These are phyloP conservation scores for Cheirogaleus medius DNA, from an alignment of 2,113 vertebrate genomes.

Conservation along the genomic window DNA sequence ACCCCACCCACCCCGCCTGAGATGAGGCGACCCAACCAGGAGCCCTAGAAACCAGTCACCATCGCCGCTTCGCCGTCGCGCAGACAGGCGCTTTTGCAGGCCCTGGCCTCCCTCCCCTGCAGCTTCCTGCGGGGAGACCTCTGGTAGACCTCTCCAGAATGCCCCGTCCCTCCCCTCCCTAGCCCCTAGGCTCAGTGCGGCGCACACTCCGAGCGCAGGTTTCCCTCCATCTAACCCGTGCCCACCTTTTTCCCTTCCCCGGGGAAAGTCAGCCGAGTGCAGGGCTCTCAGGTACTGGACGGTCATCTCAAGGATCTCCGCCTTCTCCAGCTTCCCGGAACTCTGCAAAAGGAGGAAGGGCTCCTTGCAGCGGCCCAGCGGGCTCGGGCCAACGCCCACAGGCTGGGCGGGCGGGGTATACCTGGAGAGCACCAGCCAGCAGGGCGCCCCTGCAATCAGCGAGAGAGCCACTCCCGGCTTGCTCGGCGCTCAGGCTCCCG, in stretches of 20 bases:
- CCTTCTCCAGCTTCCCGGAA: conserved; percentile 97
- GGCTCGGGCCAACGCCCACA: rapidly evolving
- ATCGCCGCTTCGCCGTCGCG: rapidly evolving
- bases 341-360: conserved; percentile 84
- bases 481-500: rapidly evolving
- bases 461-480: background rate
- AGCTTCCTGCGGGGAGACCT: background rate
- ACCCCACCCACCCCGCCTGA: background rate
- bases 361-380: background rate
- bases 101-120: rapidly evolving
- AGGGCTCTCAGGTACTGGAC: conserved; percentile 96
- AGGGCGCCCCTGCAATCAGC: background rate
- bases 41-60: background rate
- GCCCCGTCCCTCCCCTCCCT: background rate
- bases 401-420: background rate
- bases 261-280: conserved; percentile 95
- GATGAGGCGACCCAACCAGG: background rate
- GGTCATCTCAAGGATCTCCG: conserved; percentile 98
- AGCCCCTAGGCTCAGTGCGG: background rate
- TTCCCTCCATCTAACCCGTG: background rate
- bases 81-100: background rate
- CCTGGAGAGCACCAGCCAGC: background rate
- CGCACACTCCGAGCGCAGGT: background rate
- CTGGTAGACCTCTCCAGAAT: background rate
- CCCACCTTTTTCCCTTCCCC: conserved; percentile 96